Base-by-base conservation (phyloP, 2,888 invertebrate species). In the Thecophora atra region DNA sequence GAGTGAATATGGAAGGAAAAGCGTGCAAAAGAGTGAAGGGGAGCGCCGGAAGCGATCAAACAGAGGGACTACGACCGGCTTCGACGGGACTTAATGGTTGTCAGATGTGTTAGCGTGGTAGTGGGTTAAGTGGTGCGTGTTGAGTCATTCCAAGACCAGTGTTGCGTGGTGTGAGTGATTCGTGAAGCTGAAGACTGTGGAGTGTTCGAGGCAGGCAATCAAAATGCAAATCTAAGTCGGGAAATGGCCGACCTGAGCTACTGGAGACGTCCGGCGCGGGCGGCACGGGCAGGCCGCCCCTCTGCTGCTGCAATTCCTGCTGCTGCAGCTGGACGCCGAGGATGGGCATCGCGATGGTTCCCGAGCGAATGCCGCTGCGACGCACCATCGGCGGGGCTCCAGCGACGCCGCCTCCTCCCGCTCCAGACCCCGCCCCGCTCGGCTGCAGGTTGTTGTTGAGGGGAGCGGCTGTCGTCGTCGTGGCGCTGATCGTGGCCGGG, bases 261-360 rank as follows among this genome's bases (percentile, higher is more conserved):
- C 86, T 86, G 77, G 86, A 85, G 72, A 86, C 83, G 78, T 86
- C 88, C 88, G 87, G 86, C 86, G 83, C 84, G 87, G 88, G 37
- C 24, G 54, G 87, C 88, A 89, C 81, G 83, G 88, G 84, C 88
- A 89, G 86, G 87, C 87, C 78, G 47, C 82, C 83, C 84, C 88
- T 81, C 80, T 85, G 83, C 84, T 87, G 79, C 28, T 83, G 81
- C 78, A 83, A 80, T 77, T 83, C 83, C 86, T 86, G 83, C 84
- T 87, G 79, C 73, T 84, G 84, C 79, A 83, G 76, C 68, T 83
- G 83, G 3, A 83, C 83, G 68, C 83, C 83, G 77, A 83, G 69
- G 63, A 83, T 83, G 74, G 83, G 83, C 83, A 83, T 81, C 75
- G 83, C 81, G 74, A 83, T 83, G 19, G 83, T 83, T 64, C 83